Conservation (phyloP, 2,888 invertebrate genomes). For the Polymixis lichenea region DNA sequence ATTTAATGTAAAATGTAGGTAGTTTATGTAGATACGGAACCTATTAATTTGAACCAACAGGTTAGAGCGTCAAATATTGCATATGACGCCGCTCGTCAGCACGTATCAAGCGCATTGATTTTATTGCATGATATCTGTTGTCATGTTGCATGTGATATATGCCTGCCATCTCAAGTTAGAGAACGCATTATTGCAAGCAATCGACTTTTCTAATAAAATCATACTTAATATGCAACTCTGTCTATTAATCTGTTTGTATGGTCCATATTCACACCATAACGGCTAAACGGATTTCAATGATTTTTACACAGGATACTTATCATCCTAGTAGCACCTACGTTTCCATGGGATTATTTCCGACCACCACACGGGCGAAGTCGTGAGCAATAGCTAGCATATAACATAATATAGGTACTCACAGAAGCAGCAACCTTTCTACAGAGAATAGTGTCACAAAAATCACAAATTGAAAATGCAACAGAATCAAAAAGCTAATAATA, state of each 20-base stretch:
- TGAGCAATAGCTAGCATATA: background rate
- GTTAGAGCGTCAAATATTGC: background rate
- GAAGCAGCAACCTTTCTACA: background rate
- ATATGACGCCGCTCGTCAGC: background rate
- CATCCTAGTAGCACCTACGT: background rate
- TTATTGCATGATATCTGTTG: background rate
- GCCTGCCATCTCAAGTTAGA: background rate
- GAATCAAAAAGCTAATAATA: background rate
- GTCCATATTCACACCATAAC: background rate
- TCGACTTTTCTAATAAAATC: background rate
- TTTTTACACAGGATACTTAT: too few relatives aligned
- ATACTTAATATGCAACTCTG: background rate
- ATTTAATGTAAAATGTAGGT: background rate
- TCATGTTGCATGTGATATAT: background rate
- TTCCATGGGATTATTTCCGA: background rate
- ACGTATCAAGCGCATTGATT: constrained; percentile 9
- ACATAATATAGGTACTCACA: too few relatives aligned
- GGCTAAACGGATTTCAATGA: background rate
- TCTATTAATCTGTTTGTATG: background rate
- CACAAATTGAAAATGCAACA: background rate
- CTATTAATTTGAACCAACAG: background rate
- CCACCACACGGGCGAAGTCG: background rate
- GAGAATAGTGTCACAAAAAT: too few relatives aligned
- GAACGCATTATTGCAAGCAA: background rate
- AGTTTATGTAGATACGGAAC: background rate